These are phyloP conservation scores for Tipula lateralis DNA, from an alignment of 2,888 invertebrate genomes.

Conservation along the genomic window DNA sequence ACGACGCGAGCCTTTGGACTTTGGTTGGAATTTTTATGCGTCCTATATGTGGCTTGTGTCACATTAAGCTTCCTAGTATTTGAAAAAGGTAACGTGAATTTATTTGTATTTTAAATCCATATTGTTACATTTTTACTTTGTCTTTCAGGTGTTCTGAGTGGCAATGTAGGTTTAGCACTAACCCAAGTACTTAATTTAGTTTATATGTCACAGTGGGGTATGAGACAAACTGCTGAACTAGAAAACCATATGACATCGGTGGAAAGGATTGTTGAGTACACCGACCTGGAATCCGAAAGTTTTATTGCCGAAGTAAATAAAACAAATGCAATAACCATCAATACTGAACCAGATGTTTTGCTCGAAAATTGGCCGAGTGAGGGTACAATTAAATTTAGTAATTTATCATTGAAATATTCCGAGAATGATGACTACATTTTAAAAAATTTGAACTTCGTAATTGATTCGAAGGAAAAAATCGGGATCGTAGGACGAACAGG, in stretches of 20 bases:
- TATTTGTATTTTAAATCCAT: too few relatives aligned
- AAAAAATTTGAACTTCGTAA: conserved; percentile 58
- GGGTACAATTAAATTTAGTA: conserved; percentile 58
- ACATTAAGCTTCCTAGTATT: conserved; percentile 61
- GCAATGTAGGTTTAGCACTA: conserved; percentile 53
- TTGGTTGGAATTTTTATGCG: conserved; percentile 64
- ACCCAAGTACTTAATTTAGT: conserved; percentile 53
- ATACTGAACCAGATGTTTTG: background rate
- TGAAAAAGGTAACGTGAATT: conserved; percentile 37
- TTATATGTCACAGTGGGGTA: conserved; percentile 58
- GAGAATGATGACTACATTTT: conserved; percentile 62
- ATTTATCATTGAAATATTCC: conserved; percentile 61
- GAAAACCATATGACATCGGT: conserved; percentile 61
- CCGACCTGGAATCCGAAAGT: conserved; percentile 50
- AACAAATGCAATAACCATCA: conserved; percentile 31
- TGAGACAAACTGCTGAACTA: conserved; percentile 64
- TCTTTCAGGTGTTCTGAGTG: conserved; percentile 42
- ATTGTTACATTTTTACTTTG: too few relatives aligned
- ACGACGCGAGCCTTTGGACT: conserved; percentile 68
- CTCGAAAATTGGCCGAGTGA: conserved; percentile 56
- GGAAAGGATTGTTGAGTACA: conserved; percentile 62
- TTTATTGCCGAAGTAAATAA: background rate
- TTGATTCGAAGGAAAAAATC: conserved; percentile 52
- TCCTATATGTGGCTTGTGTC: conserved; percentile 60
- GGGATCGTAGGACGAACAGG: conserved; percentile 78